These are phyloP conservation scores for Ancistrus triradiatus DNA, from an alignment of 2,113 vertebrate genomes.

Conservation along the genomic window DNA sequence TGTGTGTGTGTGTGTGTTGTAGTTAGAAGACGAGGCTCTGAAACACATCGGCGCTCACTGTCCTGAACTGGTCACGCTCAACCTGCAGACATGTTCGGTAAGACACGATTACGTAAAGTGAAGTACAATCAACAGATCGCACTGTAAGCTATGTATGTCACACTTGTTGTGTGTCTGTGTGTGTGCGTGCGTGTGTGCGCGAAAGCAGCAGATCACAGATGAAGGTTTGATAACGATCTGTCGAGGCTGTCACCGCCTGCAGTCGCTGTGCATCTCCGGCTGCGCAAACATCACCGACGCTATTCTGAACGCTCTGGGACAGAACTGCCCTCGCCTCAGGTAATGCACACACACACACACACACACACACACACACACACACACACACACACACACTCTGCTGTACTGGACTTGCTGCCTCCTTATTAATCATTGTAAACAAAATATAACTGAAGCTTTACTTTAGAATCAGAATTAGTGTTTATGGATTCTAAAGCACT, in stretches of 20 bases:
- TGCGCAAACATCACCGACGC: constrained; percentile 97
- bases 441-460: no score
- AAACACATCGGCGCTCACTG: constrained; percentile 93
- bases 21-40: constrained; percentile 95
- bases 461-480: no score
- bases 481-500: background rate
- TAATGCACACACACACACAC: no score
- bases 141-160: no score
- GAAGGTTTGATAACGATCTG: constrained; percentile 98
- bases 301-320: constrained; percentile 92
- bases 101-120: constrained; percentile 58
- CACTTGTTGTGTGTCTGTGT: no score
- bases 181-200: constrained; percentile 20
- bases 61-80: constrained; percentile 93
- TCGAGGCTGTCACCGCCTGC: constrained; percentile 92
- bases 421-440: no score
- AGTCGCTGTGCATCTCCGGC: constrained; percentile 94
- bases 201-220: constrained; percentile 93
- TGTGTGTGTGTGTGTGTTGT: no score
- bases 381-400: no score
- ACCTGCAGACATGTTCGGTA: constrained; percentile 95
- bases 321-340: constrained; percentile 95
- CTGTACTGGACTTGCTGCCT: no score
- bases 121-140: no score
- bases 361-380: no score